A percentile compares a stretch with the other conserved stretches of the same genome.
Conservation (phyloP, 1,140 invertebrate genomes). For the Leptinotarsa defecta region DNA sequence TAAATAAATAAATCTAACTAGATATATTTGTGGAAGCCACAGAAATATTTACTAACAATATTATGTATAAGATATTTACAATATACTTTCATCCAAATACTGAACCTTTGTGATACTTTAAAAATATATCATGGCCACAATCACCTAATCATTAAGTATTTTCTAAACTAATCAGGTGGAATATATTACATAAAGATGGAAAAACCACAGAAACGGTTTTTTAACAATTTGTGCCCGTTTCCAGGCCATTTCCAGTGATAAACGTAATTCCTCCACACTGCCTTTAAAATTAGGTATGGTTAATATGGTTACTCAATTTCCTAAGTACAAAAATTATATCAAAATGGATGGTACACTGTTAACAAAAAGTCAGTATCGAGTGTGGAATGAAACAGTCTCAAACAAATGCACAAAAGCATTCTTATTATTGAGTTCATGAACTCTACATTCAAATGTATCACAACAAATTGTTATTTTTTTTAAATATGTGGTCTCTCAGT, state of each 20-base stretch:
- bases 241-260: slow-evolving; percentile 11
- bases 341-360: not conserved
- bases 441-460: no score
- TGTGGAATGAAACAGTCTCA: slow-evolving; percentile 5
- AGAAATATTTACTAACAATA: slow-evolving; percentile 30
- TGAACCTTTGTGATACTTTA: slow-evolving; percentile 35
- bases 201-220: not conserved
- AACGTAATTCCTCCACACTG: slow-evolving; percentile 23
- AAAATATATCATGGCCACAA: slow-evolving; percentile 37
- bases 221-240: slow-evolving; percentile 1
- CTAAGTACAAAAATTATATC: not conserved
- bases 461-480: no score
- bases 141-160: slow-evolving; percentile 27
- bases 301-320: not conserved
- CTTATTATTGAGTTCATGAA: no score
- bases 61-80: slow-evolving; percentile 31
- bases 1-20: slow-evolving; percentile 38
- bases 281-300: slow-evolving; percentile 27
- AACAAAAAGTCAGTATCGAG: not conserved
- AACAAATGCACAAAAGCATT: not conserved
- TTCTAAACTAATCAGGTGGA: slow-evolving; percentile 19
- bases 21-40: slow-evolving; percentile 40
- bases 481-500: no score
- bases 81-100: slow-evolving; percentile 37
- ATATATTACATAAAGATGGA: not conserved